phyloP scores from a whole-genome alignment of 2,113 vertebrate species.

The Phylloscopus whistleri region DNA sequence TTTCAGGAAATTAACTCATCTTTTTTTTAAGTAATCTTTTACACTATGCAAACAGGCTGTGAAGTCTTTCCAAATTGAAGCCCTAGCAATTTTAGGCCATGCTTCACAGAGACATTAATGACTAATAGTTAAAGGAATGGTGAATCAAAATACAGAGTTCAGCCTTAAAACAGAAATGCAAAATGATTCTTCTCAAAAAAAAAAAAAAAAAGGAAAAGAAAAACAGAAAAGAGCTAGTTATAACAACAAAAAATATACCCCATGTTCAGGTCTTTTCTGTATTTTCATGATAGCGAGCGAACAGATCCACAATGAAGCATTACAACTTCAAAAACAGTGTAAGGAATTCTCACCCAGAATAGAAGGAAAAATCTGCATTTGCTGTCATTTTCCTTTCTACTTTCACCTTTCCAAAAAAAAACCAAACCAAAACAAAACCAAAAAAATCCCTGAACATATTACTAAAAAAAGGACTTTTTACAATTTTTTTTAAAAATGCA shows the following conservation, averaged over 20 bases:
- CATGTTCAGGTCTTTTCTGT: neutral
- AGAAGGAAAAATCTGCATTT: neutral
- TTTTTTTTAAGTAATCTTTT: neutral
- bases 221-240: neutral
- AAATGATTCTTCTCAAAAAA: neutral
- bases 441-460: neutral
- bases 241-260: neutral
- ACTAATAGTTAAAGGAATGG: neutral
- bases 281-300: neutral
- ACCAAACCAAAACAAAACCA: neutral
- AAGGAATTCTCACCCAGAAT: neutral
- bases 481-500: neutral
- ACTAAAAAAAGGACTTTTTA: neutral
- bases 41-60: neutral
- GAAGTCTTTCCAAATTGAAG: neutral
- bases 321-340: neutral
- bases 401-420: neutral
- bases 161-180: neutral
- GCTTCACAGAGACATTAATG: neutral
- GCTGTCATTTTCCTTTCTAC: neutral
- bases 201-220: neutral
- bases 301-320: neutral
- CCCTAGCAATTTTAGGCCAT: neutral
- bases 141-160: neutral
- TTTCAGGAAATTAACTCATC: slow-evolving; percentile 33